These are phyloP conservation scores for Cephus pygmeus DNA, from an alignment of 2,888 invertebrate genomes.

Conservation along the genomic window DNA sequence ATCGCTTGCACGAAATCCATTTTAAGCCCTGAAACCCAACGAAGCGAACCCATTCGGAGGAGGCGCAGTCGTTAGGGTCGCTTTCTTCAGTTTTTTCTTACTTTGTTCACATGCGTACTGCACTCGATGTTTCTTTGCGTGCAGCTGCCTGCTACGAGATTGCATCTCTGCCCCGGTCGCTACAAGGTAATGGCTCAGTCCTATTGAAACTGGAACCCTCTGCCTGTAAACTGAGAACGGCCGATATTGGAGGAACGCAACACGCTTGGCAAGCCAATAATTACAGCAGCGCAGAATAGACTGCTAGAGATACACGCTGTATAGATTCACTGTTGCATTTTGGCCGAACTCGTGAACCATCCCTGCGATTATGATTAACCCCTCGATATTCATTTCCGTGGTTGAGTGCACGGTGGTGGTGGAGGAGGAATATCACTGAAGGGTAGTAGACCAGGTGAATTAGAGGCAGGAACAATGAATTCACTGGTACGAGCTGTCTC, in stretches of 20 bases:
- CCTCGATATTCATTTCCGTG: not conserved
- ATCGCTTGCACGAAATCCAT: not conserved
- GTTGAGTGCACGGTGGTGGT: not conserved
- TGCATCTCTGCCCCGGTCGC: conserved; percentile 44
- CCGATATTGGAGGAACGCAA: conserved; percentile 43
- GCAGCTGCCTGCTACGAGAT: conserved; percentile 27
- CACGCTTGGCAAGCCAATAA: conserved; percentile 14
- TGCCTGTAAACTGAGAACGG: conserved; percentile 40
- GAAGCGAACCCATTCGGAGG: not conserved
- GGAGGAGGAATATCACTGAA: not conserved
- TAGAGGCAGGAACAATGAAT: not conserved
- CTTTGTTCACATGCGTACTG: not conserved
- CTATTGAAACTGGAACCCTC: conserved; percentile 48
- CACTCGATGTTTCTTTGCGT: not conserved
- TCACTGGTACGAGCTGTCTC: not conserved
- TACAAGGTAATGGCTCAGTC: conserved; percentile 43
- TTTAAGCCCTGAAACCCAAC: not conserved
- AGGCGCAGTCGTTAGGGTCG: not conserved
- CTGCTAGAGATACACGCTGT: not conserved
- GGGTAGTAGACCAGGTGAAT: not conserved
- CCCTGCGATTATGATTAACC: not conserved
- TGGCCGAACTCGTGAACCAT: not conserved
- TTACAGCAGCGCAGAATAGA: not conserved
- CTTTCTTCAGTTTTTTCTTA: not conserved
- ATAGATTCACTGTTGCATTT: not conserved